These are phyloP conservation scores for Drosophila micromelanica DNA, from an alignment of 1,140 invertebrate species.

Conservation along the genomic window DNA sequence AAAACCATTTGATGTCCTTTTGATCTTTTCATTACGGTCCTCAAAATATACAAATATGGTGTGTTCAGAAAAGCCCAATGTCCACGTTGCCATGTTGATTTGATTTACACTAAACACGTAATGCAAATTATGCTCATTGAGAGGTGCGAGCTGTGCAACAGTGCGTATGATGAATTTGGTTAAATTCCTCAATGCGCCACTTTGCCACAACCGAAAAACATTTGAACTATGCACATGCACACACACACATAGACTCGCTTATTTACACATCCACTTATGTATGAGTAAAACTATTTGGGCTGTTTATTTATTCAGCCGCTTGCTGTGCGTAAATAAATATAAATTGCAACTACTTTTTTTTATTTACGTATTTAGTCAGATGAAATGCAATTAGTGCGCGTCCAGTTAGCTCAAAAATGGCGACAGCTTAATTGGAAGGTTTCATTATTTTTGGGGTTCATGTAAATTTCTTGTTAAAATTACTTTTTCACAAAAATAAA, in stretches of 20 bases:
- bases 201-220: constrained; percentile 35
- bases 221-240: constrained; percentile 7
- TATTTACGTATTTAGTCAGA: constrained; percentile 40
- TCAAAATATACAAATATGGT: constrained; percentile 36
- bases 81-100: constrained; percentile 20
- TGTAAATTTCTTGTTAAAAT: neutral
- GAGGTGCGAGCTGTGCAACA: constrained; percentile 42
- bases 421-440: constrained; percentile 38
- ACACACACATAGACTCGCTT: constrained; percentile 2
- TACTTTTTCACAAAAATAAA: neutral
- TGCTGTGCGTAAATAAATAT: constrained; percentile 54
- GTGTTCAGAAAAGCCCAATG: neutral
- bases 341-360: constrained; percentile 36
- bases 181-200: constrained; percentile 47
- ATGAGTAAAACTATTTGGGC: constrained; percentile 1
- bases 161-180: constrained; percentile 66
- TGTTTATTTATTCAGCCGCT: constrained; percentile 39
- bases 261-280: constrained; percentile 4
- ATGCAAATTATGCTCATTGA: constrained; percentile 27
- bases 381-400: constrained; percentile 54
- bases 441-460: neutral
- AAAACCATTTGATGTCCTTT: constrained; percentile 49
- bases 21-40: constrained; percentile 60
- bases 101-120: constrained; percentile 52
- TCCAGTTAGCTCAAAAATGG: constrained; percentile 8